Evolutionary conservation across 2,113 vertebrate genomes (phyloP).

Genomic region (Hemibagrus wyckioides): DNA sequence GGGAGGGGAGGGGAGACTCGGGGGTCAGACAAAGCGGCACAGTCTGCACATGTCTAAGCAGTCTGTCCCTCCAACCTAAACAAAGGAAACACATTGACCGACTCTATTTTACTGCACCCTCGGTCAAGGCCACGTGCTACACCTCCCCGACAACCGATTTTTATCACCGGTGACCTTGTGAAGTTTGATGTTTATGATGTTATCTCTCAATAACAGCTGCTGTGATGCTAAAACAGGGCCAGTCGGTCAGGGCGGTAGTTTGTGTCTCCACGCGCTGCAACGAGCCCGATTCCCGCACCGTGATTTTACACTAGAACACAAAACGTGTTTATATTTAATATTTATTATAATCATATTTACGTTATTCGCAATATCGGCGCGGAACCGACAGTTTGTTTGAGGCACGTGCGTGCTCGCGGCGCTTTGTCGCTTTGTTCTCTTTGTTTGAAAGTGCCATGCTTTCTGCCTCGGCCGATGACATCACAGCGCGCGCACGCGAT

Average conservation of each 20-base stretch:
- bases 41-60: conserved; percentile 75
- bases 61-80: conserved; percentile 62
- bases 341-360: background rate
- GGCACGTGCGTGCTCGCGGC: conserved; percentile 47
- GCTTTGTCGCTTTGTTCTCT: conserved; percentile 87
- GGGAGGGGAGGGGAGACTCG: conserved; percentile 65
- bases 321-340: background rate
- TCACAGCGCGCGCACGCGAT: conserved; percentile 83
- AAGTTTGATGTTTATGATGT: background rate
- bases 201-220: no score
- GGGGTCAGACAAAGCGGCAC: conserved; percentile 78
- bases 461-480: conserved; percentile 87
- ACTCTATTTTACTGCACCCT: background rate
- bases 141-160: no score
- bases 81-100: conserved; percentile 67
- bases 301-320: background rate
- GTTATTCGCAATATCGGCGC: background rate
- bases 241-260: no score
- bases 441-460: conserved; percentile 95
- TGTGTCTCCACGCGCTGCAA: background rate
- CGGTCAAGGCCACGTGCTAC: background rate
- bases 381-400: background rate
- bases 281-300: background rate
- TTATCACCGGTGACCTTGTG: background rate
- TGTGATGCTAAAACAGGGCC: background rate